Conservation (phyloP, 2,888 invertebrate species). For the Spilarctia lutea region DNA sequence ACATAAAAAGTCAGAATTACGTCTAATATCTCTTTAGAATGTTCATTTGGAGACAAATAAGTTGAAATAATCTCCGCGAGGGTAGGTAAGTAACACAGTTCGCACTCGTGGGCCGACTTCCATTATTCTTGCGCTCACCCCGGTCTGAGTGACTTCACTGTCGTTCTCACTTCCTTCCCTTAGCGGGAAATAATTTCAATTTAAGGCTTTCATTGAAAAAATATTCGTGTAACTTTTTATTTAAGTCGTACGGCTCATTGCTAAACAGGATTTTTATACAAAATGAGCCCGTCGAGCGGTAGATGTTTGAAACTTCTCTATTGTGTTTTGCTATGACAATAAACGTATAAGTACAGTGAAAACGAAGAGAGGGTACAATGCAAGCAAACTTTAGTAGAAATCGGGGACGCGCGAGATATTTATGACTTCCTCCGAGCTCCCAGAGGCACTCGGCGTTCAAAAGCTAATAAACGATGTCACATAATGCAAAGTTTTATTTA, state of each 20-base stretch:
- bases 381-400: slow-evolving; percentile 72
- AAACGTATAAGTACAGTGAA: slow-evolving; percentile 57
- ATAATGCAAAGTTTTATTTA: slow-evolving; percentile 68
- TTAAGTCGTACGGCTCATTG: slow-evolving; percentile 38
- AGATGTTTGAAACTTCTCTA: slow-evolving; percentile 53
- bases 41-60: slow-evolving; percentile 73
- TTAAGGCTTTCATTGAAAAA: slow-evolving; percentile 69
- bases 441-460: slow-evolving; percentile 72
- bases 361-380: slow-evolving; percentile 60
- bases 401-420: slow-evolving; percentile 77
- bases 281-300: slow-evolving; percentile 31
- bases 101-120: slow-evolving; percentile 57
- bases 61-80: slow-evolving; percentile 69
- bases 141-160: slow-evolving; percentile 77
- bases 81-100: slow-evolving; percentile 58
- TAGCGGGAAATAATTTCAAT: slow-evolving; percentile 75
- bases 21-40: slow-evolving; percentile 63
- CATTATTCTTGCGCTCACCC: slow-evolving; percentile 77
- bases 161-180: slow-evolving; percentile 78
- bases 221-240: slow-evolving; percentile 63
- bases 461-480: slow-evolving; percentile 77
- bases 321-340: slow-evolving; percentile 53
- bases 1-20: slow-evolving; percentile 62
- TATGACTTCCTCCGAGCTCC: slow-evolving; percentile 75
- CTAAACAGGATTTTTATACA: slow-evolving; percentile 41